Evolutionary conservation across 2,888 invertebrate species (phyloP).

Genomic region (Megastigmus dorsalis): DNA sequence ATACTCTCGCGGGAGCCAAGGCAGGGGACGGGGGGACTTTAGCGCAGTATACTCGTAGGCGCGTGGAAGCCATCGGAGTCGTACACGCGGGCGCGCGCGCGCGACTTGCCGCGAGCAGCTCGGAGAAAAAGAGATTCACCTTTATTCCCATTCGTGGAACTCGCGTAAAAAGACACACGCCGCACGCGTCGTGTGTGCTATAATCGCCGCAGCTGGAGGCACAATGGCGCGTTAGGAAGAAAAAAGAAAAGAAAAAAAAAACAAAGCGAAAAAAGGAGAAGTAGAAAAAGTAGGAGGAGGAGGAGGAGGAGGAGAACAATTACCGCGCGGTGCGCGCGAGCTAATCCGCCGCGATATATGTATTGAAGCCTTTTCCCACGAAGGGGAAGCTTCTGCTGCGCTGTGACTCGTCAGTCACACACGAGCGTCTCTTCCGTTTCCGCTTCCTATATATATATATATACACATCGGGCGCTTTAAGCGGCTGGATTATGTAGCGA

Average conservation of each 20-base stretch:
- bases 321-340: constrained; percentile 13
- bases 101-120: background rate
- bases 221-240: constrained; percentile 39
- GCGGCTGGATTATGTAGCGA: background rate
- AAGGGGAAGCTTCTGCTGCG: background rate
- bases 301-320: constrained; percentile 26
- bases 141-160: constrained; percentile 40
- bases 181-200: too few species aligned
- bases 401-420: constrained; percentile 53
- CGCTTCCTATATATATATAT: too few species aligned
- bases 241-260: too few species aligned
- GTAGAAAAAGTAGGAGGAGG: too few species aligned
- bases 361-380: constrained; percentile 46
- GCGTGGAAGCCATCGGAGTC: too few species aligned
- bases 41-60: too few species aligned
- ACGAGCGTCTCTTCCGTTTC: constrained; percentile 58
- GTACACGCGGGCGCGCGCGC: constrained; percentile 1
- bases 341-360: constrained; percentile 13
- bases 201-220: constrained; percentile 22
- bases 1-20: background rate
- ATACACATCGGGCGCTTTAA: constrained; percentile 24
- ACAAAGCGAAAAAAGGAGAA: too few species aligned
- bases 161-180: too few species aligned
- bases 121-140: constrained; percentile 22
- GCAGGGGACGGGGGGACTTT: too few species aligned